Evolutionary conservation across 2,797 vertebrate genomes (phyloP).

Genomic region (Lycodopsis pacificus): DNA sequence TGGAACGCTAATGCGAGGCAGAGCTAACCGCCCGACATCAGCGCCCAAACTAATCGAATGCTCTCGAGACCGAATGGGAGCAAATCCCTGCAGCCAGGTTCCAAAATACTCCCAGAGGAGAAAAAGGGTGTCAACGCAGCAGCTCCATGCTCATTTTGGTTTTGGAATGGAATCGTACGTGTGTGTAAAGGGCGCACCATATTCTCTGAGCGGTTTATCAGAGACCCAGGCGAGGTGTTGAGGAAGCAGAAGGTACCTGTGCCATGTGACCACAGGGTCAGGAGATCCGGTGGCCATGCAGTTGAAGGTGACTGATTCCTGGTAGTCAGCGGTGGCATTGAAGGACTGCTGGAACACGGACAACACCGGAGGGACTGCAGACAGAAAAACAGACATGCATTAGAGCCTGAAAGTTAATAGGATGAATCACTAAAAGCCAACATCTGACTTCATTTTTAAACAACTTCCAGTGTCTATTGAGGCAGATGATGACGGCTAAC

Average conservation of each 20-base stretch:
- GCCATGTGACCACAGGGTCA: slow-evolving; percentile 93
- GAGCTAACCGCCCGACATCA: slow-evolving; percentile 24
- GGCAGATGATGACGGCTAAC: slow-evolving; percentile 6
- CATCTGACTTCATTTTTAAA: slow-evolving; percentile 14
- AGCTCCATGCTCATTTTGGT: slow-evolving; percentile 10
- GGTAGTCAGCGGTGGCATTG: slow-evolving; percentile 96
- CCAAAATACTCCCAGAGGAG: slow-evolving; percentile 11
- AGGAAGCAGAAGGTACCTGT: slow-evolving; percentile 83
- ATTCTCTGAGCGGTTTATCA: neutral
- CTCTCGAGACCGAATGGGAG: slow-evolving; percentile 22
- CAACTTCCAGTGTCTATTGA: slow-evolving; percentile 3
- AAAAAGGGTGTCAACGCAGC: neutral
- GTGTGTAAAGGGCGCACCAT: neutral
- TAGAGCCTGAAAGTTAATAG: neutral
- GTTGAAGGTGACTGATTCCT: slow-evolving; percentile 91
- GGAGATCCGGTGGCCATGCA: slow-evolving; percentile 94
- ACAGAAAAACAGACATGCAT: slow-evolving; percentile 24
- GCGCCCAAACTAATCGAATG: neutral
- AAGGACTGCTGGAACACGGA: slow-evolving; percentile 91
- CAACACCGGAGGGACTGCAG: slow-evolving; percentile 91
- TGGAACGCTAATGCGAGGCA: neutral
- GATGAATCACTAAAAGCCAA: slow-evolving; percentile 8
- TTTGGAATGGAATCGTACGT: neutral
- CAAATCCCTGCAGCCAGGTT: slow-evolving; percentile 31
- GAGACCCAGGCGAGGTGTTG: neutral